Percentiles rank a stretch among this genome's conserved stretches.
phyloP scores from a whole-genome alignment of 2,113 vertebrate genomes.

The Phasianus colchicus region DNA sequence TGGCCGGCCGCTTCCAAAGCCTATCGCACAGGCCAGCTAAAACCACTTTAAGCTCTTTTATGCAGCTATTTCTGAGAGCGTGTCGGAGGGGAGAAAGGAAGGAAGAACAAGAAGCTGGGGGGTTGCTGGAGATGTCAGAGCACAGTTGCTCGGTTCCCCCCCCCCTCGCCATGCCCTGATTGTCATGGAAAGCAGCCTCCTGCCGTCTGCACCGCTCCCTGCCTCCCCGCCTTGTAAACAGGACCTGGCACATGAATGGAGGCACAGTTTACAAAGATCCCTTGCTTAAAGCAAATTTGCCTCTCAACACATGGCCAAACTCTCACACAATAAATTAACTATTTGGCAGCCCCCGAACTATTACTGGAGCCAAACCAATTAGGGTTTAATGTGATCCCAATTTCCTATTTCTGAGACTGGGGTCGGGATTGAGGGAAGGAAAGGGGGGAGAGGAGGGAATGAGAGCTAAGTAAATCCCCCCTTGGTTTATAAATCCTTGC shows the following conservation, averaged over 20 bases:
- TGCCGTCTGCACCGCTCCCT: neutral
- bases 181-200: conserved; percentile 20
- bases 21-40: neutral
- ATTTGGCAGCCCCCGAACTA: conserved; percentile 62
- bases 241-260: conserved; percentile 35
- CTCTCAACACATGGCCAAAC: conserved; percentile 72
- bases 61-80: neutral
- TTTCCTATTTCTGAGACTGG: conserved; percentile 70
- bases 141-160: neutral
- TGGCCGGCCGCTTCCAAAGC: neutral
- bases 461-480: conserved; percentile 61
- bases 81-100: neutral
- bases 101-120: neutral
- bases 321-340: conserved; percentile 78
- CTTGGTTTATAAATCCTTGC: conserved; percentile 70
- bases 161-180: neutral
- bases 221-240: conserved; percentile 29
- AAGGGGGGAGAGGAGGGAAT: neutral
- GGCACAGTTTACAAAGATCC: conserved; percentile 55
- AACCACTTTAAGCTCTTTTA: conserved; percentile 2
- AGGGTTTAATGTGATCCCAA: conserved; percentile 74
- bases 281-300: conserved; percentile 70
- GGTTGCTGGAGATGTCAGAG: neutral
- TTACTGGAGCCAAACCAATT: conserved; percentile 76
- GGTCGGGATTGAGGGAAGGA: neutral